Base-by-base conservation (phyloP, 1,140 invertebrate genomes). In the Tyrophagus putrescentiae region DNA sequence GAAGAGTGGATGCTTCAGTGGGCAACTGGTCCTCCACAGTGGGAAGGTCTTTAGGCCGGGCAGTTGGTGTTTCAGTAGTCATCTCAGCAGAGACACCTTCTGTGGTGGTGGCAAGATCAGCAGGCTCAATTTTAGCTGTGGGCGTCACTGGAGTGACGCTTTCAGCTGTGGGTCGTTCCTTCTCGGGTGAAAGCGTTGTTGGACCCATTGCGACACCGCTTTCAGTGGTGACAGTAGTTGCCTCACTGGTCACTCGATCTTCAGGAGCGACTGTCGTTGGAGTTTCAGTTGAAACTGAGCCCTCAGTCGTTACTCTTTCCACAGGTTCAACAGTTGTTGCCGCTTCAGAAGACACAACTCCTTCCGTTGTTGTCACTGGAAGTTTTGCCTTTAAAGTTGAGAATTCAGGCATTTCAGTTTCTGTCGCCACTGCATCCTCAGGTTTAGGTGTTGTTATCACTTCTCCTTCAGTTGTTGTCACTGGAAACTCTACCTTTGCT, bases 381-480 rank as follows among this genome's bases (percentile, higher is more conserved):
- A 25, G 13, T n/a, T 25, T 31, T 27, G 28, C 33, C 21, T n/a
- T 21, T 52, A 28, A 28, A 28, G 16, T 21, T 16, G 2, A 3
- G 27, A 29, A 16, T n/a, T 39, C 36, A 39, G 36, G n/a, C 13
- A 39, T 39, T 13, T 13, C n/a, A 13, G 13, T n/a, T 39, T 39
- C 36, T 39, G 36, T 13, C n/a, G 13, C n/a, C 13, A 13, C 36
- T n/a, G n/a, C n/a, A n/a, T n/a, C n/a, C n/a, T n/a, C n/a, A 39
- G 36, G 13, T n/a, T 39, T 39, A 39, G 36, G 36, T 39, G 36
- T 13, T 39, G 36, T 39, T 39, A n/a, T 13, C 13, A 13, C n/a
- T 13, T 13, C 36, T 64, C 6, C 63, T 60, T 29, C 64, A 4
- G 68, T 48, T 34, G 57, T 31, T 57, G 67, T 64, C 44, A 64